Evolutionary conservation across 2,888 invertebrate species (phyloP).

Genomic region (Sycophila texana): DNA sequence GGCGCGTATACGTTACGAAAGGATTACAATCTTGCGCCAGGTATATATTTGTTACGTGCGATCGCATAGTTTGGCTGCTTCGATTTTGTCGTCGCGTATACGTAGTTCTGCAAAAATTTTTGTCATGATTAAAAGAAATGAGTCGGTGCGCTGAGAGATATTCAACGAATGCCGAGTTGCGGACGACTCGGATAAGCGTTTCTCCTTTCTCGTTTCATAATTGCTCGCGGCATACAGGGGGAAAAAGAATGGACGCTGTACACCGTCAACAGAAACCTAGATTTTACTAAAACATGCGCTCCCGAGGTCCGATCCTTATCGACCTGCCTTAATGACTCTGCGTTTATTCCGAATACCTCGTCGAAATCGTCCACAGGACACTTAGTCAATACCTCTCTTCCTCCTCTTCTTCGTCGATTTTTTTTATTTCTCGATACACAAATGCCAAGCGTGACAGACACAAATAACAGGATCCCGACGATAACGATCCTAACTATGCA

Average conservation of each 20-base stretch:
- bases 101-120: too few species aligned
- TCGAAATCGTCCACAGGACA: constrained; percentile 47
- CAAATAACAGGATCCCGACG: constrained; percentile 54
- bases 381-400: constrained; percentile 41
- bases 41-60: too few species aligned
- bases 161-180: constrained; percentile 13
- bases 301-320: constrained; percentile 47
- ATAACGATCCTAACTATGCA: constrained; percentile 56
- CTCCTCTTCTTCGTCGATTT: constrained; percentile 21
- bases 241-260: background rate
- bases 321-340: constrained; percentile 46
- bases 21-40: too few species aligned
- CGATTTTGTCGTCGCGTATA: too few species aligned
- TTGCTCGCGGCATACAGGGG: background rate
- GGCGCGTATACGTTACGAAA: too few species aligned
- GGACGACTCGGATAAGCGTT: background rate
- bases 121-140: background rate
- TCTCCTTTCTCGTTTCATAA: constrained; percentile 20
- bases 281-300: constrained; percentile 47
- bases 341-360: constrained; percentile 49
- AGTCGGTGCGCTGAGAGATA: background rate
- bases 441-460: constrained; percentile 50
- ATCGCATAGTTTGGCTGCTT: too few species aligned
- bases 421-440: constrained; percentile 37
- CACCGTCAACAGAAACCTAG: constrained; percentile 33